Percentiles rank a stretch among this genome's conserved stretches.
Conservation (phyloP, 2,797 vertebrate species). For the Xiphorhynchus erythropygius region DNA sequence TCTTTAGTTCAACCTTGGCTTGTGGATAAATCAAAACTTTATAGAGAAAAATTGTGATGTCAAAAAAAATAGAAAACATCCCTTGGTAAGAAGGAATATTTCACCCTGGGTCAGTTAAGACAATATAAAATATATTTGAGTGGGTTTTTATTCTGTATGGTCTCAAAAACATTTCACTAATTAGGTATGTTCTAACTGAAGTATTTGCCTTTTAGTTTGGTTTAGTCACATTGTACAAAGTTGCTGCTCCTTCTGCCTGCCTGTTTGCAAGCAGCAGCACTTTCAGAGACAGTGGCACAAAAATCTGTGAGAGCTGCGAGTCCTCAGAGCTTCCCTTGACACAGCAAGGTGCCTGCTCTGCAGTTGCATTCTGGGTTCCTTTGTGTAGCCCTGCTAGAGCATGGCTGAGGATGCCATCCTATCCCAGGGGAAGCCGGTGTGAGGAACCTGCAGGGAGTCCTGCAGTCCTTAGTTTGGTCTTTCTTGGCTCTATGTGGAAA, state of each 20-base stretch:
- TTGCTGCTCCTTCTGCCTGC: neutral
- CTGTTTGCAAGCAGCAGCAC: too few relatives aligned
- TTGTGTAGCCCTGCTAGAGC: accelerated
- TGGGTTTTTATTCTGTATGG: accelerated
- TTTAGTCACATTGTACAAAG: neutral
- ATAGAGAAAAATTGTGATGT: neutral
- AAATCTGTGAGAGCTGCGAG: accelerated
- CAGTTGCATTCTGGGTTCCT: neutral
- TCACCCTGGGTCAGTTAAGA: neutral
- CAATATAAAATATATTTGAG: neutral
- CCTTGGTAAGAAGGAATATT: neutral
- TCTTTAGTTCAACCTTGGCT: neutral
- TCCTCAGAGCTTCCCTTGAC: neutral
- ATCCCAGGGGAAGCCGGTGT: neutral
- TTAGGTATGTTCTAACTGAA: neutral
- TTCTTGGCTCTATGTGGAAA: neutral
- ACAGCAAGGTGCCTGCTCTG: accelerated
- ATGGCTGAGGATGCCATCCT: accelerated
- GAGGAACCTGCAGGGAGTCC: neutral
- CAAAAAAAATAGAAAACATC: neutral
- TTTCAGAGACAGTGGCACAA: neutral
- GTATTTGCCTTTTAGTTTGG: neutral
- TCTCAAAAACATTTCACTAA: neutral
- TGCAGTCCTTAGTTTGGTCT: neutral
- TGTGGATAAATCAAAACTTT: neutral